These are phyloP conservation scores for Ceratina japonica DNA, from an alignment of 1,140 invertebrate genomes.

Conservation along the genomic window DNA sequence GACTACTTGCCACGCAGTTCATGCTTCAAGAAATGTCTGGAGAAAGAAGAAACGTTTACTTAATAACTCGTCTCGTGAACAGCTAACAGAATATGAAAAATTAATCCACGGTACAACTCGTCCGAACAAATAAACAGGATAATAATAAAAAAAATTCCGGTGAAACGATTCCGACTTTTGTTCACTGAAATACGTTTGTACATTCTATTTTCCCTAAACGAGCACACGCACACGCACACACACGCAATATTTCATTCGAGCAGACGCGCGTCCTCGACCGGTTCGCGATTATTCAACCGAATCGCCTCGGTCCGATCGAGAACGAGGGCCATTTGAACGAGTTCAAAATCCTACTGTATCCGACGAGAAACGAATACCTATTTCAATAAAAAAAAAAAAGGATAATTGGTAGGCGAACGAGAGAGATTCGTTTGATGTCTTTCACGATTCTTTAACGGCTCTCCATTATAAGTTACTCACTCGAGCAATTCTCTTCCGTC, in stretches of 20 bases:
- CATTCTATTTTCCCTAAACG: not conserved
- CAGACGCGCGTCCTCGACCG: not conserved
- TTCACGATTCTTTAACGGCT: not conserved
- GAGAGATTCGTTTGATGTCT: conserved; percentile 14
- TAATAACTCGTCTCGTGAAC: too few species aligned
- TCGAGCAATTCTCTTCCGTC: not conserved
- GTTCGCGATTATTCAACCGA: not conserved
- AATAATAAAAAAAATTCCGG: too few species aligned
- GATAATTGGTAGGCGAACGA: conserved; percentile 21
- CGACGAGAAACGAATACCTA: conserved; percentile 2
- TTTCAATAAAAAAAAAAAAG: not conserved
- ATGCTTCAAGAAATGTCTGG: too few species aligned
- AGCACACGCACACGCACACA: not conserved
- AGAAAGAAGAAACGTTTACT: too few species aligned
- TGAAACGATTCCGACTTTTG: too few species aligned
- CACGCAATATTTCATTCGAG: not conserved
- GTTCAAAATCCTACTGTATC: not conserved
- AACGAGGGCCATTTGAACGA: not conserved
- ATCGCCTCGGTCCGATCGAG: not conserved
- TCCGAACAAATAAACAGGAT: too few species aligned
- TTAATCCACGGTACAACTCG: too few species aligned
- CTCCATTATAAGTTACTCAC: conserved; percentile 10
- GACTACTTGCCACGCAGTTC: too few species aligned
- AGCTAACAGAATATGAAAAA: too few species aligned
- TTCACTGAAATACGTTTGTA: not conserved